Conservation (phyloP, 2,113 vertebrate species). For the Chitala chitala region DNA sequence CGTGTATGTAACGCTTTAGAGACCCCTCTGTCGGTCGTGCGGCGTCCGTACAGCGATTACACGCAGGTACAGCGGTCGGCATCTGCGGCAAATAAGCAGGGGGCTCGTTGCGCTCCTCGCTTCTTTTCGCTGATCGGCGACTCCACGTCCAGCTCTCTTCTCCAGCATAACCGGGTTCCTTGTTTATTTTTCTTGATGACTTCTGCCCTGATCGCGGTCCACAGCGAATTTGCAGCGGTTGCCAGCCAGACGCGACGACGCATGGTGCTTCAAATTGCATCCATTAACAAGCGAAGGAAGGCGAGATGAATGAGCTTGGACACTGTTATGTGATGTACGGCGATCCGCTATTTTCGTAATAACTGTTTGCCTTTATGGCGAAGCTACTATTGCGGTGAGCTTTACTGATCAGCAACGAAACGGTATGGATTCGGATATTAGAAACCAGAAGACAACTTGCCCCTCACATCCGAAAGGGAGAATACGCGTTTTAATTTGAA, state of each 20-base stretch:
- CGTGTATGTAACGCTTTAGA: neutral
- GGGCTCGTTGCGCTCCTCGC: neutral
- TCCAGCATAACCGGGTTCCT: neutral
- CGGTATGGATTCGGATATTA: constrained; percentile 14
- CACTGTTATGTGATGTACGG: neutral
- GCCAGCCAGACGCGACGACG: neutral
- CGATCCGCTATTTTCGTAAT: neutral
- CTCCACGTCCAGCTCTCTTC: neutral
- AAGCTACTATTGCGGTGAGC: neutral
- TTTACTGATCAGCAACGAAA: neutral
- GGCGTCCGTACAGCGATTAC: neutral
- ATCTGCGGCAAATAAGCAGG: constrained; percentile 4
- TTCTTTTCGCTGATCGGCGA: neutral
- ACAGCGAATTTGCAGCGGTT: neutral
- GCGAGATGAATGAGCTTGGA: constrained; percentile 1
- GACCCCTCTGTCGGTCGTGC: neutral
- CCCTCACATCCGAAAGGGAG: neutral
- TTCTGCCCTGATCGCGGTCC: neutral
- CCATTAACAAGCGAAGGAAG: neutral
- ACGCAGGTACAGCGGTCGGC: constrained; percentile 10
- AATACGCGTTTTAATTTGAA: neutral
- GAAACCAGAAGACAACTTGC: constrained; percentile 2
- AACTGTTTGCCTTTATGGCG: neutral
- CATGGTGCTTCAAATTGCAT: neutral
- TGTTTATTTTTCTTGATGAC: neutral